phyloP scores from a whole-genome alignment of 1,140 invertebrate genomes.

The Ganaspis sp. region DNA sequence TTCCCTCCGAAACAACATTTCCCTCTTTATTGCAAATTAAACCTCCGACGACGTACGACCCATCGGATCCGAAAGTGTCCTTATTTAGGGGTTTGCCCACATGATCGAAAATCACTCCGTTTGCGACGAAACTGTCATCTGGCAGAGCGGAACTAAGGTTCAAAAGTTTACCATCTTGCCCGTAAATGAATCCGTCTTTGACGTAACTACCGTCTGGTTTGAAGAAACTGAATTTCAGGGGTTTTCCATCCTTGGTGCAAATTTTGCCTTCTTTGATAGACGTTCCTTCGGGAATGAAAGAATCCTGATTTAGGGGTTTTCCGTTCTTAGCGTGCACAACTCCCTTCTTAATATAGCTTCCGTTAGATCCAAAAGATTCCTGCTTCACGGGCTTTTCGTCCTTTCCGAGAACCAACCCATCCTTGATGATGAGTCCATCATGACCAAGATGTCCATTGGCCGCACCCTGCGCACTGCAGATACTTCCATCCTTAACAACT shows the following conservation, averaged over 20 bases:
- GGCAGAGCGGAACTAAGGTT: constrained; percentile 65
- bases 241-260: constrained; percentile 66
- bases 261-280: constrained; percentile 70
- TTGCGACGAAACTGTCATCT: constrained; percentile 66
- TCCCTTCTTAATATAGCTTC: constrained; percentile 69
- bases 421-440: constrained; percentile 64
- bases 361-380: constrained; percentile 68
- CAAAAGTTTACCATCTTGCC: constrained; percentile 65
- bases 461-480: constrained; percentile 57
- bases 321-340: constrained; percentile 66
- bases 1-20: constrained; percentile 62
- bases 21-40: constrained; percentile 66
- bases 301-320: constrained; percentile 68
- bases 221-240: constrained; percentile 68
- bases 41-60: constrained; percentile 69
- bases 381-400: constrained; percentile 71
- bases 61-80: constrained; percentile 69
- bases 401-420: constrained; percentile 65
- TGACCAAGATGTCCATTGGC: constrained; percentile 61
- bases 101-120: constrained; percentile 68
- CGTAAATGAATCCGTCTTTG: constrained; percentile 69
- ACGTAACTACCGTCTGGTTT: constrained; percentile 70
- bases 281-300: constrained; percentile 67
- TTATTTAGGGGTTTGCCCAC: constrained; percentile 63
- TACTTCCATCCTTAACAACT: constrained; percentile 66